Evolutionary conservation across 2,797 vertebrate species (phyloP), one percentile per base, ranked within the genome.

Genomic region (Cossypha caffra): DNA sequence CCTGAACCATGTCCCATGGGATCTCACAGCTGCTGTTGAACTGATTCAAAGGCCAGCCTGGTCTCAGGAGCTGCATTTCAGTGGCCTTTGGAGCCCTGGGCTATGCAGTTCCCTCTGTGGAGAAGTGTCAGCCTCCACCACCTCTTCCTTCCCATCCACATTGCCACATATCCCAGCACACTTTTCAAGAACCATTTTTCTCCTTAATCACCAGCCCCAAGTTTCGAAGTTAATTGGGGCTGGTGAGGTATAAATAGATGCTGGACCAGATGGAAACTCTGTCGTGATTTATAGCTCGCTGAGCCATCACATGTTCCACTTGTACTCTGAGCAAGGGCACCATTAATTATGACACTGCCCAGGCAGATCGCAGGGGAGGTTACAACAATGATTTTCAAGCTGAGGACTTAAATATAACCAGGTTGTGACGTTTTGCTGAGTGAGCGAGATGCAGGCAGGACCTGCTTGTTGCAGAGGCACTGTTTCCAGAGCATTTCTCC

Each of bases 171-270:
- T 52, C 75, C 88, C 84, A 71, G 66, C 48, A 59, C 33, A n/a
- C 88, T 97, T 91, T 93, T 96, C 77, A 88, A 93, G 96, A 96
- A 94, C 86, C 71, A 47, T 95, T 95, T 97, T 85, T 85, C 72
- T 77, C 68, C 79, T 91, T 95, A 91, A 93, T 72, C 73, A 86
- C 43, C 81, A 88, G 74, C 68, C 82, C 90, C 84, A 95, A 93
- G 90, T 94, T 94, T 95, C 79, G 92, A 93, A 91, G 95, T 97
- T 97, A 97, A 97, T 94, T 96, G 93, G 95, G 94, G 88, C 87
- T 95, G 94, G 73, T 90, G 93, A 97, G 93, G 94, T 96, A 97
- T 97, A 98, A 98, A 98, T 98, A 98, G 97, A 91, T 9, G 52
- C 80, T 82, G 76, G 92, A 84, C 93, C 96, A 96, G 94, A 97